phyloP scores from a whole-genome alignment of 2,888 invertebrate species.

The Keiferia lycopersicella region DNA sequence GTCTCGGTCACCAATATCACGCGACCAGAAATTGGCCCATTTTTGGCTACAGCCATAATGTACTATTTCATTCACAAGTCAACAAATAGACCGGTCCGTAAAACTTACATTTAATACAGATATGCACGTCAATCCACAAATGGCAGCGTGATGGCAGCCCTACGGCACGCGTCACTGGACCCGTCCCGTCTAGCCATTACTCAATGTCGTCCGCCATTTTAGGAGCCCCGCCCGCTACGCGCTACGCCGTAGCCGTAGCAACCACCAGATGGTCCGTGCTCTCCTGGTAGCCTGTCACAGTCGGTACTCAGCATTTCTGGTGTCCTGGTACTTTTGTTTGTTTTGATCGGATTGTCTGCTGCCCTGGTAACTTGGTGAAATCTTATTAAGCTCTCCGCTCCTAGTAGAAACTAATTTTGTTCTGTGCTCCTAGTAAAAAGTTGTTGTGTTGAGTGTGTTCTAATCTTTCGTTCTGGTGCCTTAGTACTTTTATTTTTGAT shows the following conservation, averaged over 20 bases:
- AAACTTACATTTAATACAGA: neutral
- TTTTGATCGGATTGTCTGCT: neutral
- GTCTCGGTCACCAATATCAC: no score
- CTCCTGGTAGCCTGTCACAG: conserved; percentile 38
- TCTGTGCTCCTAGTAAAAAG: no score
- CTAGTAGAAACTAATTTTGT: no score
- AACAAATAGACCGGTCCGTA: no score
- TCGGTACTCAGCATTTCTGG: neutral
- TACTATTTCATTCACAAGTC: no score
- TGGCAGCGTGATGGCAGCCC: conserved; percentile 64
- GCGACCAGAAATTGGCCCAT: no score
- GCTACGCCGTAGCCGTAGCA: conserved; percentile 50
- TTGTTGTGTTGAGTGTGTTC: no score
- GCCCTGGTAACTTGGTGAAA: neutral
- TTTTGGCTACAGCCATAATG: no score
- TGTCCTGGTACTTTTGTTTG: conserved; percentile 1
- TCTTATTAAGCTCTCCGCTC: no score
- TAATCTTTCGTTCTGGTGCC: neutral
- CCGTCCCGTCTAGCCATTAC: conserved; percentile 78
- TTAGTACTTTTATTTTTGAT: neutral
- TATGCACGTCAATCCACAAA: neutral
- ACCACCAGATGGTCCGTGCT: conserved; percentile 40
- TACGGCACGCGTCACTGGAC: conserved; percentile 78
- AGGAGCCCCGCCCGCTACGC: conserved; percentile 74
- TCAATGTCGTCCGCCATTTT: conserved; percentile 80